Base-by-base conservation (phyloP, 2,888 invertebrate genomes). In the Drosophila affinis region DNA sequence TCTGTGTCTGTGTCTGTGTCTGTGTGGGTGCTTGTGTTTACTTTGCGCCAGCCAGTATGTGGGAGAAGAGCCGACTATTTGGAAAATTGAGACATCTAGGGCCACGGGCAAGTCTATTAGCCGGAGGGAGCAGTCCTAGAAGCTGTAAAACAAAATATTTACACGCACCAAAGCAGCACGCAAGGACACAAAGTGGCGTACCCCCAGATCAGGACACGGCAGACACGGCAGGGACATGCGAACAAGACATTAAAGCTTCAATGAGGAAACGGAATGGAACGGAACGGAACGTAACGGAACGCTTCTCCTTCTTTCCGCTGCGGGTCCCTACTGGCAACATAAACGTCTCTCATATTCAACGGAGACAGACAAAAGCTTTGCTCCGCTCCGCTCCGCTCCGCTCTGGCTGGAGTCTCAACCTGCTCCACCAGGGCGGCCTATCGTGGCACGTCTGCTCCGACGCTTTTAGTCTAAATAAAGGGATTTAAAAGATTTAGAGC, bases 401-500 rank as follows among this genome's bases (percentile, higher is more conserved):
- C 77, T 61, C 77, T 54, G 68, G 39, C 62, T 24, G 58, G 17
- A 65, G 39, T 57, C 34, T 44, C 55, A 48, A 34, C 34, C 5
- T 34, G 34, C 32, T 21, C 49, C 32, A 34, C 49, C 24, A 53
- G 44, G 71, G 3, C 65, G 34, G 10, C 71, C 27, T 64, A 52
- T 74, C 55, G 69, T 45, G 87, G 78, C 89, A 83, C 83, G 83
- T 83, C 83, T 83, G 83, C 82, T 87, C 76, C 75, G 21, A 71
- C 83, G 83, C 89, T 83, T 89, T 83, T 83, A 83, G 83, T 85
- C 89, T 81, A 84, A 89, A 89, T 85, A 88, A 85, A 85, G 85
- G 89, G 88, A 88, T 85, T 85, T 89, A 85, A 89, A 87, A 89
- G 89, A 86, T 88, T 89, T 89, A 89, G 89, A 88, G 75, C 78